These are phyloP conservation scores for Diachrysia chrysitis DNA, from an alignment of 2,888 invertebrate genomes.

Conservation along the genomic window DNA sequence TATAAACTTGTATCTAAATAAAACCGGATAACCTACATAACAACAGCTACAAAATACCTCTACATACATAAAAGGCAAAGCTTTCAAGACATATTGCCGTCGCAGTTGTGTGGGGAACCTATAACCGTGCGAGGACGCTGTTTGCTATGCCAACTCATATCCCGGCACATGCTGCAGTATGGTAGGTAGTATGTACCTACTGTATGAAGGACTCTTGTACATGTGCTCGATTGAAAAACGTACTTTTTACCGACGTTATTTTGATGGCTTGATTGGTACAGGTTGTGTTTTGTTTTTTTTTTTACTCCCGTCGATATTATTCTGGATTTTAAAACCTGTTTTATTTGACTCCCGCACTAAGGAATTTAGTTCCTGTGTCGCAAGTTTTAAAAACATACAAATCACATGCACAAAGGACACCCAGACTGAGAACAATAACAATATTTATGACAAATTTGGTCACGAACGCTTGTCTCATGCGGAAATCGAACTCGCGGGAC, in stretches of 20 bases:
- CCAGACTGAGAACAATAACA: no score
- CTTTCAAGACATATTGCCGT: conserved; percentile 15
- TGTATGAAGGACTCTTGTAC: conserved; percentile 19
- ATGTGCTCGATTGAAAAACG: conserved; percentile 28
- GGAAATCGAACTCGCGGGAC: no score
- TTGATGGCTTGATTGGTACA: not conserved
- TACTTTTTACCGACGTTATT: not conserved
- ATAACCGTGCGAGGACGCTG: conserved; percentile 38
- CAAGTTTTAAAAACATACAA: no score
- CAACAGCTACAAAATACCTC: not conserved
- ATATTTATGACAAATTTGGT: no score
- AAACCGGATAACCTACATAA: not conserved
- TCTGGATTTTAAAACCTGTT: no score
- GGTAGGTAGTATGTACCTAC: not conserved
- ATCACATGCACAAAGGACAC: no score
- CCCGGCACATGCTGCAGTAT: conserved; percentile 16
- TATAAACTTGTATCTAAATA: no score
- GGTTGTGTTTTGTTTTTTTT: not conserved
- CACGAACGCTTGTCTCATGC: no score
- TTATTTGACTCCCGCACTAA: no score
- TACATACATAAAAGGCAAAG: not conserved
- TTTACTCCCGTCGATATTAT: no score
- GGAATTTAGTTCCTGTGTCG: no score
- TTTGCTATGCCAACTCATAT: conserved; percentile 61
- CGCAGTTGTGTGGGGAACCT: conserved; percentile 25